Evolutionary conservation across 1,140 invertebrate species (phyloP), one percentile per base, ranked within the genome.

Genomic region (Batillaria attramentaria): DNA sequence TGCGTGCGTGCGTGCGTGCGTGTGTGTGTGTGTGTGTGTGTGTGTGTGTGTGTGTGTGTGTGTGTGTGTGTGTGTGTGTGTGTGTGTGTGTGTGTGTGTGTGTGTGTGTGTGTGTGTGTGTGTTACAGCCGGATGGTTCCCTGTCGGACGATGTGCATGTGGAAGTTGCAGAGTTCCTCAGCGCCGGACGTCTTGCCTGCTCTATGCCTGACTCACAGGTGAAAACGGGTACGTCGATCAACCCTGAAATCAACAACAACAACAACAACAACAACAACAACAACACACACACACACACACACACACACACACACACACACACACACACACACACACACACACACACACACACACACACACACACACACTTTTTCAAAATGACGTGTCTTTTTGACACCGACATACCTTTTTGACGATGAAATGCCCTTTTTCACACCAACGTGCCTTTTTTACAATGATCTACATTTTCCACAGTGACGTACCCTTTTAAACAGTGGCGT

Each of bases 41-140:
- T 18, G 2, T 69, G 1, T 8, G 24, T 5, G 24, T 37, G 31
- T 1, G 3, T 37, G 33, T 5, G 31, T 1, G 8, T 0, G 24
- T 69, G 31, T 60, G 24, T n/a, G 6, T 60, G 6, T 60, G 6
- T n/a, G 24, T 60, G 8, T 60, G 24, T n/a, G 6, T 60, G 6
- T 74, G 72, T 74, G 72, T 74, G 77, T 72, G 65, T 39, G 65
- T 39, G 77, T 18, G 50, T 57, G 43, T 13, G 24, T 72, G 66
- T 16, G 68, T 70, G 28, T 54, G 35, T 37, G 66, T 57, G 65
- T 35, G 62, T 66, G 62, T 66, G 62, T 66, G 62, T 66, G 62
- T 20, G 62, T 66, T 69, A 69, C 66, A 39, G 66, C 37, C 39
- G 42, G 8, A 20, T 24, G 28, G 24, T 69, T 2, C 4, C 16